Evolutionary conservation across 1,140 invertebrate genomes (phyloP).

Genomic region (Orius laevigatus): DNA sequence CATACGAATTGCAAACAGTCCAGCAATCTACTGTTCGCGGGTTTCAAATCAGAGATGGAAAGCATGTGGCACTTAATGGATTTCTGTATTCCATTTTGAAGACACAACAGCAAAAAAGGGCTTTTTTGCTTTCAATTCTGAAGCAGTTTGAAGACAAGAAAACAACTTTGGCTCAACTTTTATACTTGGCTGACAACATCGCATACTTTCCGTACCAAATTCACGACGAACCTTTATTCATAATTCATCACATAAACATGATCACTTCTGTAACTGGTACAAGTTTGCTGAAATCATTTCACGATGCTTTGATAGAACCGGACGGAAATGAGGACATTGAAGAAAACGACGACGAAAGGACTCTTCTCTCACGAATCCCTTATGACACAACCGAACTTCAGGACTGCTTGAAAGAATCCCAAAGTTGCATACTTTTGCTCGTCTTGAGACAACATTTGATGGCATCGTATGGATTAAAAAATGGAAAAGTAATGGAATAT

Average conservation of each 20-base stretch:
- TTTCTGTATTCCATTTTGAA: constrained; percentile 88
- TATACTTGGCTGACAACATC: constrained; percentile 95
- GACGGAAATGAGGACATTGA: constrained; percentile 46
- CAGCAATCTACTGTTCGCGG: constrained; percentile 55
- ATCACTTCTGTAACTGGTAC: constrained; percentile 88
- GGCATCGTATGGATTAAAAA: constrained; percentile 85
- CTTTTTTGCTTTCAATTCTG: constrained; percentile 75
- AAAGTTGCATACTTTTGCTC: constrained; percentile 83
- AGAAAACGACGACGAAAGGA: constrained; percentile 79
- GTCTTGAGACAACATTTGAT: constrained; percentile 89
- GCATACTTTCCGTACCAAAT: constrained; percentile 96
- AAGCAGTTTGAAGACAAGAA: constrained; percentile 95
- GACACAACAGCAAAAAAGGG: constrained; percentile 85
- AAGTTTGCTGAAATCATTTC: constrained; percentile 80
- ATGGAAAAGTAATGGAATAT: constrained; percentile 88
- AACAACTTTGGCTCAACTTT: constrained; percentile 77
- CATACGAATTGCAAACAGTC: constrained; percentile 70
- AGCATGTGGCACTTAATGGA: constrained; percentile 72
- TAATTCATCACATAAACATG: constrained; percentile 95
- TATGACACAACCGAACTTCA: constrained; percentile 55
- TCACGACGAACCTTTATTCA: constrained; percentile 94
- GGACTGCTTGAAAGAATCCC: constrained; percentile 73
- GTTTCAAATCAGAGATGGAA: constrained; percentile 60
- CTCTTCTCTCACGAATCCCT: constrained; percentile 58
- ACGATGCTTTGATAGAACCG: constrained; percentile 43